A percentile compares a stretch with the other conserved stretches of the same genome.
These are phyloP conservation scores for Watsonalla cultraria DNA, from an alignment of 2,888 invertebrate species.

Conservation along the genomic window DNA sequence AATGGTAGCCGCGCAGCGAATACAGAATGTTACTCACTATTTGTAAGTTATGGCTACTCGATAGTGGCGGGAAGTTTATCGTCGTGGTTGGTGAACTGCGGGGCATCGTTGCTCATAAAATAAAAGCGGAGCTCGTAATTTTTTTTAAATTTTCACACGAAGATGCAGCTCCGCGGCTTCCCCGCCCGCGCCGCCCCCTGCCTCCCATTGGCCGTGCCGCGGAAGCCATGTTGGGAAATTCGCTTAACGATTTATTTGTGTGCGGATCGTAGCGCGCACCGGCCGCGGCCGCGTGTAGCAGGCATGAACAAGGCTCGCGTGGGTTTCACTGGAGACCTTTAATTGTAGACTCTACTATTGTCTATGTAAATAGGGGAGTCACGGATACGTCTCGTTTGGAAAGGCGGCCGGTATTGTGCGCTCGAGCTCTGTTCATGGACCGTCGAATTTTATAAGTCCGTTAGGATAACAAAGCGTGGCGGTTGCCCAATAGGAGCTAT, in stretches of 20 bases:
- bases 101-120: constrained; percentile 48
- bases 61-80: constrained; percentile 37
- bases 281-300: constrained; percentile 38
- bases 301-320: constrained; percentile 38
- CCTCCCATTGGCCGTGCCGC: constrained; percentile 48
- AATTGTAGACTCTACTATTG: constrained; percentile 24
- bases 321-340: constrained; percentile 39
- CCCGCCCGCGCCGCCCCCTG: constrained; percentile 31
- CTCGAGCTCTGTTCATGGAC: constrained; percentile 42
- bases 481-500: constrained; percentile 72
- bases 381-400: constrained; percentile 33
- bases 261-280: constrained; percentile 43
- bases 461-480: constrained; percentile 72
- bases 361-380: constrained; percentile 29
- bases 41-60: constrained; percentile 34
- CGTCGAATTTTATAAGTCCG: constrained; percentile 63
- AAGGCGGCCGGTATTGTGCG: constrained; percentile 44
- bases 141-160: constrained; percentile 57
- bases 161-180: constrained; percentile 41
- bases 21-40: constrained; percentile 12
- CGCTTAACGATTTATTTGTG: constrained; percentile 68
- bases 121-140: constrained; percentile 47
- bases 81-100: constrained; percentile 22
- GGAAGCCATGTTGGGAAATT: constrained; percentile 73
- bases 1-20: constrained; percentile 9